These are phyloP conservation scores for Lasiurus cinereus DNA, from an alignment of 2,113 vertebrate genomes.

Conservation along the genomic window DNA sequence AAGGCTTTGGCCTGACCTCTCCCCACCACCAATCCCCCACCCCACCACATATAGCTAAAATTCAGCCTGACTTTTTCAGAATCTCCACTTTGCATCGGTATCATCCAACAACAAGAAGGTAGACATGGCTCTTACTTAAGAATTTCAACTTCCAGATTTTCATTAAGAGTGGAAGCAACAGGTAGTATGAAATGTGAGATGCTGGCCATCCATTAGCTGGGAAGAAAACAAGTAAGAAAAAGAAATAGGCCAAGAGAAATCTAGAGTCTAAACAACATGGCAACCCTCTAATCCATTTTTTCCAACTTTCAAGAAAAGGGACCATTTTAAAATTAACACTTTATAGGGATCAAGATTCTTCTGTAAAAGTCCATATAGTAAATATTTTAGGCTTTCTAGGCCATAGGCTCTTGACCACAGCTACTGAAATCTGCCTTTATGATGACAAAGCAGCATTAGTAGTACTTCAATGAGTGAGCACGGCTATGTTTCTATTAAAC, in stretches of 20 bases:
- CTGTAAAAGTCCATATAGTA: neutral
- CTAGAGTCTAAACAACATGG: neutral
- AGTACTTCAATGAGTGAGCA: neutral
- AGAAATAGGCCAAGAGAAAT: neutral
- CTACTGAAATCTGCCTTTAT: neutral
- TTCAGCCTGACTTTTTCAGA: neutral
- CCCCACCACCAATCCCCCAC: too few relatives aligned
- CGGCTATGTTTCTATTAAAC: neutral
- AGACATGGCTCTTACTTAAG: neutral
- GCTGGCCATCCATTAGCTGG: neutral
- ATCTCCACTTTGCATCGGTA: neutral
- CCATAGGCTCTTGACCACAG: neutral
- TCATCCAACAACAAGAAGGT: neutral
- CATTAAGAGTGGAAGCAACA: neutral
- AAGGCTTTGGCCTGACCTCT: neutral
- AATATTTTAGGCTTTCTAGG: neutral
- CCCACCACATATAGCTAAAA: neutral
- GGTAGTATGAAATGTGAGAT: neutral
- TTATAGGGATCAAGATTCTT: neutral
- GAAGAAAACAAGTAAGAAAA: neutral
- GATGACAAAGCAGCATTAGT: neutral
- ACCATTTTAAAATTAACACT: neutral
- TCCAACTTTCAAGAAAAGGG: neutral
- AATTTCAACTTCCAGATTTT: neutral
- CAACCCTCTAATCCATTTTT: neutral